Base-by-base conservation (phyloP, 2,113 vertebrate species). In the Rhineura floridana region DNA sequence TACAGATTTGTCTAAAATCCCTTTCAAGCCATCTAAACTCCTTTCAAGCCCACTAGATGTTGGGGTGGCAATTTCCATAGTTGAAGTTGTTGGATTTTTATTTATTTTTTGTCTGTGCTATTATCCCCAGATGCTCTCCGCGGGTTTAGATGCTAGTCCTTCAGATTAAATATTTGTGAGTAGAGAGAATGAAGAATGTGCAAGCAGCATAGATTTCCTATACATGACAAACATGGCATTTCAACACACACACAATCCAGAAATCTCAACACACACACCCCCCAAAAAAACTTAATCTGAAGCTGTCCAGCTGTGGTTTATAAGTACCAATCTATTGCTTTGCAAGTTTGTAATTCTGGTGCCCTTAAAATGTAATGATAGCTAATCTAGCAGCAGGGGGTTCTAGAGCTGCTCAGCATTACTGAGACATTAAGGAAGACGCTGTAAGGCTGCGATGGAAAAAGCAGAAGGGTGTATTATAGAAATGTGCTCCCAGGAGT, bases 261-360 rank as follows among this genome's bases (percentile, higher is more conserved):
- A 86, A 84, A 87, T 91, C 75, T 69, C 17, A 0, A 36, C 87
- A 86, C 2, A 62, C 6, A 13, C 46, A 6, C 46, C 13, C 91
- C 23, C 42, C 48, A 59, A 59, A 59, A 28, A 44, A 33, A 72
- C 13, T 91, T 90, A 0, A 3, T 91, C 88, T 91, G 85, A 84
- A 93, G 91, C 90, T 0, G 0, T 82, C 86, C 93, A 95, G 91
- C 92, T 95, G 94, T 81, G 91, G 89, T 84, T 39, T 44, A 84
- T 75, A 90, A 94, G 90, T 69, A 83, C 84, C 77, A 81, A 82
- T 93, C 82, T 19, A 52, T 90, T 94, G 90, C 86, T 89, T 92
- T 84, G 84, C 48, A 42, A 89, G 86, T 92, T 88, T 84, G 85
- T 91, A 90, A 92, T 94, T 91, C 81, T 70, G 73, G 70, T 0